Evolutionary conservation across 2,797 vertebrate genomes (phyloP).

Genomic region (Pseudomugil tenellus): DNA sequence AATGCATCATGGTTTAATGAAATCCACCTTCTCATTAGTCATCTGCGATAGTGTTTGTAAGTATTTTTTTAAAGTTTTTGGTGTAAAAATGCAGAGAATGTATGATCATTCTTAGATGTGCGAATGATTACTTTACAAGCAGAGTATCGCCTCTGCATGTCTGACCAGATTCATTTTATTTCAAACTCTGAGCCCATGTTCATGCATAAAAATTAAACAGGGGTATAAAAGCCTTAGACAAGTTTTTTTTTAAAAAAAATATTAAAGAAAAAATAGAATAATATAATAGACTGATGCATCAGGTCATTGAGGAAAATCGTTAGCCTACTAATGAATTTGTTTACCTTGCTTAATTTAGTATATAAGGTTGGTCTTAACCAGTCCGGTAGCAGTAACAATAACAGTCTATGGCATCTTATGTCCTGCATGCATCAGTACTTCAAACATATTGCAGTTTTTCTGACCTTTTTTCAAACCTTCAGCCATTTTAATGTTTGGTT

Average conservation of each 20-base stretch:
- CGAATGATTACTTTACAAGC: neutral
- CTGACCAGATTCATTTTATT: too few species aligned
- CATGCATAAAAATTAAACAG: neutral
- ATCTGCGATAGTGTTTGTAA: neutral
- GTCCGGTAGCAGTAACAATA: too few species aligned
- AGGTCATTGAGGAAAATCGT: too few species aligned
- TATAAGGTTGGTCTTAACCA: slow-evolving; percentile 26
- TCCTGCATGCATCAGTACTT: slow-evolving; percentile 22
- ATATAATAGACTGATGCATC: too few species aligned
- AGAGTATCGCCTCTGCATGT: neutral
- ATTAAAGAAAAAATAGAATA: neutral
- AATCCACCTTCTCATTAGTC: neutral
- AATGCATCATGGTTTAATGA: too few species aligned
- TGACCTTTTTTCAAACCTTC: slow-evolving; percentile 26
- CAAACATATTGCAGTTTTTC: slow-evolving; percentile 32
- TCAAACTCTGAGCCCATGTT: neutral
- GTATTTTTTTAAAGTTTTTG: neutral
- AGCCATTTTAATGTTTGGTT: slow-evolving; percentile 29
- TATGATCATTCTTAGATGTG: neutral
- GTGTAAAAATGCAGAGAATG: neutral
- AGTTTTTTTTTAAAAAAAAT: too few species aligned
- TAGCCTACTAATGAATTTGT: slow-evolving; percentile 3
- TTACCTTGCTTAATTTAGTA: too few species aligned
- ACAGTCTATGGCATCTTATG: slow-evolving; percentile 20
- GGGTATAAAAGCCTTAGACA: neutral